Evolutionary conservation across 2,888 invertebrate genomes (phyloP), one percentile per base, ranked within the genome.

Genomic region (Drosophila tanythrix): DNA sequence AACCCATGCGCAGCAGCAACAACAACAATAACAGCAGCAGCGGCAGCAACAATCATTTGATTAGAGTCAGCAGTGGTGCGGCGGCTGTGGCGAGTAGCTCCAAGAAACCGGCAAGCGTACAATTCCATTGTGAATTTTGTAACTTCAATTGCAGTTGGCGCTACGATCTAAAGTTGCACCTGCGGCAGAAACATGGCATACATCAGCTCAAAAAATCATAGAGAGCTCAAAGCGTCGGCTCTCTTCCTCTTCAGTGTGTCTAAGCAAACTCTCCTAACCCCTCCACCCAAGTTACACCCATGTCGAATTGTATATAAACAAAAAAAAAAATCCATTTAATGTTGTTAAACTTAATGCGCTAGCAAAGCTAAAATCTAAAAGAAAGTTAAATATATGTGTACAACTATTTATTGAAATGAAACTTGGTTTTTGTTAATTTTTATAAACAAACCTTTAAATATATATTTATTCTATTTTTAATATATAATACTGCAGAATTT

Each of bases 121-220:
- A 92, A 76, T 93, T 93, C 72, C 91, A 91, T 70, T 93, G 93
- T 76, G 92, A 91, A 68, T 93, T 92, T 76, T 93, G 93, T 84
- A 88, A 90, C 69, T 93, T 93, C 77, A 88, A 88, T 68, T 93
- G 93, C 81, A 92, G 93, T 60, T 93, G 93, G 93, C 93, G 93
- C 67, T 93, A 93, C 73, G 93, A 93, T 84, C 83, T 93, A 59
- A 93, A 93, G 80, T 78, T 93, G 77, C 93, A 93, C 81, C 80
- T 93, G 81, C 89, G 93, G 55, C 93, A 93, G 75, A 93, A 93
- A 66, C 93, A 93, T 76, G 93, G 93, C 69, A 93, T 93, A 74
- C 88, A 88, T 76, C 93, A 93, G 81, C 91, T 93, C 74, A 93
- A 93, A 82, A 93, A 93, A 89, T 88, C 93, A 81, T 93, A 91